phyloP scores from a whole-genome alignment of 2,797 vertebrate genomes.

The Sebastes matsubarae region DNA sequence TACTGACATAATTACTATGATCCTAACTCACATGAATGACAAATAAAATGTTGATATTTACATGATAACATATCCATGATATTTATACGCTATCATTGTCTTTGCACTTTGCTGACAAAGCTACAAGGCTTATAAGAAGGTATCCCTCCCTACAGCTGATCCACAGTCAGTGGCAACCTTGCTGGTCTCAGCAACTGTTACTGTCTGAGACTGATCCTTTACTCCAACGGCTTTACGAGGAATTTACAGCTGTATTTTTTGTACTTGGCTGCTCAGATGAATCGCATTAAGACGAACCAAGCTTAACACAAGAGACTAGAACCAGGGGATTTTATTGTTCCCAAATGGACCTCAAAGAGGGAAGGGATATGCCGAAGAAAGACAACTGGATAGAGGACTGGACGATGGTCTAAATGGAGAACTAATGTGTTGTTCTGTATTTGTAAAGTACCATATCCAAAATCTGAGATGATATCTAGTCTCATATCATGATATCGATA shows the following conservation, averaged over 20 bases:
- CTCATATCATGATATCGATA: too few species aligned
- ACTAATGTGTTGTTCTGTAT: neutral
- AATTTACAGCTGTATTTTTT: slow-evolving; percentile 20
- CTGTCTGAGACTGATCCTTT: slow-evolving; percentile 1
- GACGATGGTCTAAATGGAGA: neutral
- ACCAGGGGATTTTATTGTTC: neutral
- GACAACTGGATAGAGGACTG: neutral
- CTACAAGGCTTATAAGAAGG: neutral
- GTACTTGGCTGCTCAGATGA: slow-evolving; percentile 18
- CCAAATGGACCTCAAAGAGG: slow-evolving; percentile 1
- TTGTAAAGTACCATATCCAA: neutral
- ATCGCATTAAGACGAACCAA: slow-evolving; percentile 1
- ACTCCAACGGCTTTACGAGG: slow-evolving; percentile 2
- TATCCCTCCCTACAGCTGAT: neutral
- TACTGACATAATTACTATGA: neutral
- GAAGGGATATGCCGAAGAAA: neutral
- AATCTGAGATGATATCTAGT: too few species aligned
- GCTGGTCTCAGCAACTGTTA: slow-evolving; percentile 1
- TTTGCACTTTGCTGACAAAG: neutral
- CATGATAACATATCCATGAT: neutral
- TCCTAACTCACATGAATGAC: neutral
- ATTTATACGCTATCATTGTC: neutral
- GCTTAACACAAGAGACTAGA: slow-evolving; percentile 17
- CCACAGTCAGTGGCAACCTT: slow-evolving; percentile 2
- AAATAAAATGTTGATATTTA: neutral